Conservation (phyloP, 1,140 invertebrate genomes). For the Tetragnatha versicolor region DNA sequence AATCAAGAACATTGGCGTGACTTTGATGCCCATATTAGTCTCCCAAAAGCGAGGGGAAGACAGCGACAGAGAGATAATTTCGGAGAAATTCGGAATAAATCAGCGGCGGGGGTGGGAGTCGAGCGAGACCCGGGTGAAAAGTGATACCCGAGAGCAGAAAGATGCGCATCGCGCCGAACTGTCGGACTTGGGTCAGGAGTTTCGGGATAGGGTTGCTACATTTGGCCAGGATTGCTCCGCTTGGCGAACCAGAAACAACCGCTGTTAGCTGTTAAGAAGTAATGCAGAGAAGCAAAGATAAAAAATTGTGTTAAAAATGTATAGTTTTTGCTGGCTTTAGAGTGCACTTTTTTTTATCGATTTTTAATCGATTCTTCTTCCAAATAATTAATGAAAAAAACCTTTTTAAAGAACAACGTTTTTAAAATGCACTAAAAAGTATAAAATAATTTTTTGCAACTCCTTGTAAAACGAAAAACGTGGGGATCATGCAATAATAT, state of each 20-base stretch:
- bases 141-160: conserved; percentile 32
- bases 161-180: conserved; percentile 28
- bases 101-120: neutral
- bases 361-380: neutral
- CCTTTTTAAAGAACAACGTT: neutral
- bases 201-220: neutral
- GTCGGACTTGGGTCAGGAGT: conserved; percentile 43
- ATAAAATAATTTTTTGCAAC: too few relatives aligned
- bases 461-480: too few relatives aligned
- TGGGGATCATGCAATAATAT: too few relatives aligned
- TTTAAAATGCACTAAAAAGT: too few relatives aligned
- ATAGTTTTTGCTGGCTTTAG: neutral
- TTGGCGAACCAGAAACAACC: too few relatives aligned
- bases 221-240: neutral
- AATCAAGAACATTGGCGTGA: too few relatives aligned
- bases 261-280: too few relatives aligned
- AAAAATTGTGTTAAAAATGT: neutral
- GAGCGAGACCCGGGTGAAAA: neutral
- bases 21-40: too few relatives aligned
- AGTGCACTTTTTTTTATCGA: neutral
- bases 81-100: too few relatives aligned
- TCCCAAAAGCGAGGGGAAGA: neutral
- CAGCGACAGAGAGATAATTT: too few relatives aligned
- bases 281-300: too few relatives aligned
- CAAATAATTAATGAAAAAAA: neutral